Base-by-base conservation (phyloP, 2,888 invertebrate genomes). In the Amorpha juglandis region DNA sequence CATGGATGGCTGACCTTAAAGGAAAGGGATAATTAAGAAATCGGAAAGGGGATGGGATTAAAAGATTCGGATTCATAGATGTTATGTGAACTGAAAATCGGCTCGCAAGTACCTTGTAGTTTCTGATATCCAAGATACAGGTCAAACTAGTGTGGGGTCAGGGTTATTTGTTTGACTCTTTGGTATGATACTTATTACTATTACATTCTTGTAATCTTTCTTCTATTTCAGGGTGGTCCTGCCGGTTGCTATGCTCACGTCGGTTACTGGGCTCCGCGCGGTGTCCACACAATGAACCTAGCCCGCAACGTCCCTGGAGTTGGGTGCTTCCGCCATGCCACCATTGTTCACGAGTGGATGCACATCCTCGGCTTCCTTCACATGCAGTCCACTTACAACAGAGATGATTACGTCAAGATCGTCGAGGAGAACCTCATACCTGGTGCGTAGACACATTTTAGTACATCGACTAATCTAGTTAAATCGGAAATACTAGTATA, bases 311-410 rank as follows among this genome's bases (percentile, higher is more conserved):
- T 68, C 0, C 86, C 88, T 0, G 94, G 95, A 0, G 86, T 89
- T 1, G 94, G 94, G 53, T 95, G 95, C 80, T 94, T 95, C 81
- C 87, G 92, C 0, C 94, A 94, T 76, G 95, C 96, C 16, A 96
- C 96, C 72, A 95, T 96, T 65, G 94, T 96, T n/a, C 97, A 98
- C 87, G 97, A 98, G 84, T 94, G 97, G 79, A 94, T 91, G 87
- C 92, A 93, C 73, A 90, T 91, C 75, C 83, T 93, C 0, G 92
- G 92, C 65, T 92, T 93, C 84, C 75, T 90, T 0, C 92, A 93
- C 77, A 93, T 93, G 92, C 92, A 93, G 71, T 89, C 92, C 51
- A 91, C 92, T 0, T 76, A 84, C 74, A 74, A 92, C 76, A 80
- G 92, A n/a, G 89, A 92, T 65, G 68, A 89, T 0, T 92, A 95